These are phyloP conservation scores for Heliconius nattereri DNA, from an alignment of 1,140 invertebrate genomes.

Conservation along the genomic window DNA sequence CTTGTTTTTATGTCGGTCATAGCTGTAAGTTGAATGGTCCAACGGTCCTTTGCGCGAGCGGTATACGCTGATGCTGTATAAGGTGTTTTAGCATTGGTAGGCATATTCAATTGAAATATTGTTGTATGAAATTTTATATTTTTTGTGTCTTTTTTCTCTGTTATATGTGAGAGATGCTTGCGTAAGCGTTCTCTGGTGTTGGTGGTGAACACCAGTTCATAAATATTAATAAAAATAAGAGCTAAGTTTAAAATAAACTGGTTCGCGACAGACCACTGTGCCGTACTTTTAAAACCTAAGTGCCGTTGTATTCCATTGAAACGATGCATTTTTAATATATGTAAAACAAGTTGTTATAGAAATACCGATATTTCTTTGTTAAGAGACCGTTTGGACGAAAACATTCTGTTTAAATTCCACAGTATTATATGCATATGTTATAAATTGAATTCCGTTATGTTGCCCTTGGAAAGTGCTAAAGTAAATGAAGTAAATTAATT, in stretches of 20 bases:
- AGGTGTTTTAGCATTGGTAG: conserved; percentile 6
- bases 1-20: conserved; percentile 58
- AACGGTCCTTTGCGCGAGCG: conserved; percentile 42
- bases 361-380: neutral
- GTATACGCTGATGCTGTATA: conserved; percentile 24
- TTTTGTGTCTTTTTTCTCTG: no score
- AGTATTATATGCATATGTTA: no score
- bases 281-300: conserved; percentile 25
- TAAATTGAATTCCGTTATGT: no score
- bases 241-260: conserved; percentile 17
- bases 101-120: neutral
- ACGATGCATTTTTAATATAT: conserved; percentile 10
- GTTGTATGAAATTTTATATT: neutral
- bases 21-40: conserved; percentile 37
- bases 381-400: neutral
- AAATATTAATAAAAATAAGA: conserved; percentile 5
- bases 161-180: neutral
- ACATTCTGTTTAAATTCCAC: neutral
- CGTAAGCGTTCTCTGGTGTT: conserved; percentile 7
- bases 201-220: no score
- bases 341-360: conserved; percentile 13
- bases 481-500: no score
- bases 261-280: conserved; percentile 18
- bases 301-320: conserved; percentile 14
- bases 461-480: no score